Base-by-base conservation (phyloP, 2,113 vertebrate species). In the Zosterops lateralis region DNA sequence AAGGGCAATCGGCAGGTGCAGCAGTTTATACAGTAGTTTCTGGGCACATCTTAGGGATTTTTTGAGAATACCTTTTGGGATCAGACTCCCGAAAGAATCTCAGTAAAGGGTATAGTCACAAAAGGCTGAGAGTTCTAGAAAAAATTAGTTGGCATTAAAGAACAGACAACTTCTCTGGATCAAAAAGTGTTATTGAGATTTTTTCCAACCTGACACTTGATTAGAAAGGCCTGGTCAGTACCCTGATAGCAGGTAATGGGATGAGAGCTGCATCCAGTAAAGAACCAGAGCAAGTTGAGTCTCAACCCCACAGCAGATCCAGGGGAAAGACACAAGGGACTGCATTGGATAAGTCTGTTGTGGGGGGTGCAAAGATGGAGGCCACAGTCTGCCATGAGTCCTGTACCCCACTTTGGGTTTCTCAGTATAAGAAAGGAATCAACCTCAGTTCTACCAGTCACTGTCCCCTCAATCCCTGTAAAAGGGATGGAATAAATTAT, bases 361-460 rank as follows among this genome's bases (percentile, higher is more conserved):
- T 31, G 14, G 7, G 6, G 6, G 16, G 16, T 29, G 29, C 16
- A 71, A 12, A 38, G 8, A 36, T 0, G 2, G 25, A 74, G 5
- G 17, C 5, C 5, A 4, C 12, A 36, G 22, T 45, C 25, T 75
- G 22, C 31, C 42, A 42, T 31, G 13, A 47, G 25, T 34, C 29
- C 10, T 31, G 3, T 2, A 1, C 22, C 10, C 26, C 68, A 4
- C 6, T 91, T 24, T 81, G 44, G 28, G 2, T 2, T 65, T 8
- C 12, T 5, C 16, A 48, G 40, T 14, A n/a, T 14, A 48, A 34
- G 20, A 71, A 21, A 56, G 31, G 16, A 36, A n/a, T 29, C 4
- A 8, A 50, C 9, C 3, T 54, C 34, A 42, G 0, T 75, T 42
- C 3, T n/a, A 6, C 28, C 12, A 3, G 10, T 44, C 9, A 40